These are phyloP conservation scores for Drosophila arawakana DNA, from an alignment of 1,140 invertebrate species.

Conservation along the genomic window DNA sequence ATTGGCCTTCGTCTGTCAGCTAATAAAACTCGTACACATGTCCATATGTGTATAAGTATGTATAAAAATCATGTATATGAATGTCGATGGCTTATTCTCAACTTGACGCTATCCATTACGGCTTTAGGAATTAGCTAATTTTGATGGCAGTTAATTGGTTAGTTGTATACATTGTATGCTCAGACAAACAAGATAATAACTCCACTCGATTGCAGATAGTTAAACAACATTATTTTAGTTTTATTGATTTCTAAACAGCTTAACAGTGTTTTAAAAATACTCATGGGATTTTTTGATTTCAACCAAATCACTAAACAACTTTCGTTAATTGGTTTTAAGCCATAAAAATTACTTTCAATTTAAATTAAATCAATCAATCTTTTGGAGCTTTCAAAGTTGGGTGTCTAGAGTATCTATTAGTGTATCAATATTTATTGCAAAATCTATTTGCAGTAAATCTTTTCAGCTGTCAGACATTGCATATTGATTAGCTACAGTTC, in stretches of 20 bases:
- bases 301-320: background rate
- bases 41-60: background rate
- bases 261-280: background rate
- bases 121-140: constrained; percentile 60
- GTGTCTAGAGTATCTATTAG: background rate
- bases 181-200: constrained; percentile 30
- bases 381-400: too few species aligned
- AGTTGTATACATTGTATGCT: constrained; percentile 50
- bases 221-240: constrained; percentile 28
- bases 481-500: background rate
- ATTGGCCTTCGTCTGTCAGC: constrained; percentile 30
- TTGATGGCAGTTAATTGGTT: constrained; percentile 61
- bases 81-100: constrained; percentile 44
- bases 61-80: background rate
- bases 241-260: constrained; percentile 14
- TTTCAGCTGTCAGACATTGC: background rate
- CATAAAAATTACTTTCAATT: background rate
- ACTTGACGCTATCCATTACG: constrained; percentile 68
- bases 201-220: background rate
- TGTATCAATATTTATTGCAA: background rate
- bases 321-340: too few species aligned
- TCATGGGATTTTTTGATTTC: background rate
- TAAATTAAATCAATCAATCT: background rate
- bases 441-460: background rate
- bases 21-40: constrained; percentile 54